Conservation (phyloP, 1,140 invertebrate species). For the Scaptodrosophila lebanonensis region DNA sequence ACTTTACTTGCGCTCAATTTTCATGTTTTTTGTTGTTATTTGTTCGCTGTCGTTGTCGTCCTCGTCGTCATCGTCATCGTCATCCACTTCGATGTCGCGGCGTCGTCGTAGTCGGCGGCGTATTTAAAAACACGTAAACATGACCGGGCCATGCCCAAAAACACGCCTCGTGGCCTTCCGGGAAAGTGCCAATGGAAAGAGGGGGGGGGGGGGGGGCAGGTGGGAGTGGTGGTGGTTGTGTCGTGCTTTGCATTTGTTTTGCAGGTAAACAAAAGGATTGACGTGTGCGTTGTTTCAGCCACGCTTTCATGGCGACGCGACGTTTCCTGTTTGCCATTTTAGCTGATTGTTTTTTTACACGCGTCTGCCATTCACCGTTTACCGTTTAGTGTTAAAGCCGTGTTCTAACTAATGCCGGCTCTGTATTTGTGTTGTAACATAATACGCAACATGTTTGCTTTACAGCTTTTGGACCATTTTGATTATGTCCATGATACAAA, state of each 20-base stretch:
- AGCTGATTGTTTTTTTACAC: slow-evolving; percentile 62
- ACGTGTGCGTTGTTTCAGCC: slow-evolving; percentile 64
- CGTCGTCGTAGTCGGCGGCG: too few species aligned
- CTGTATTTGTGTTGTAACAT: slow-evolving; percentile 51
- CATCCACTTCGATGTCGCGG: too few species aligned
- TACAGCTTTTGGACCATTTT: slow-evolving; percentile 66
- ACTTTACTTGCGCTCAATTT: slow-evolving; percentile 30
- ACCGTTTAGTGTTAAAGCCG: slow-evolving; percentile 16
- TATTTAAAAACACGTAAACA: slow-evolving; percentile 22
- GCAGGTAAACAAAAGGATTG: slow-evolving; percentile 45
- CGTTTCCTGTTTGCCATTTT: slow-evolving; percentile 60
- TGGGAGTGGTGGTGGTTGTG: too few species aligned
- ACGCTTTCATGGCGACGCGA: slow-evolving; percentile 57
- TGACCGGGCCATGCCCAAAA: slow-evolving; percentile 1
- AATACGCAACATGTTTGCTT: slow-evolving; percentile 69
- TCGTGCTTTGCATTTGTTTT: too few species aligned
- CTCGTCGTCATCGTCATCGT: not conserved
- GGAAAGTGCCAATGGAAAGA: too few species aligned
- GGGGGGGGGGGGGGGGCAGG: too few species aligned
- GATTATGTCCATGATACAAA: slow-evolving; percentile 64
- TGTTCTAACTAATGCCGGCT: slow-evolving; percentile 8
- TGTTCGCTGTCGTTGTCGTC: slow-evolving; percentile 16
- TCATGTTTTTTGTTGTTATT: slow-evolving; percentile 7
- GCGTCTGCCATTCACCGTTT: not conserved
- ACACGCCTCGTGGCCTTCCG: slow-evolving; percentile 5